Percentiles rank a stretch among this genome's conserved stretches.
Conservation (phyloP, 2,888 invertebrate genomes). For the Agonopterix arenella region DNA sequence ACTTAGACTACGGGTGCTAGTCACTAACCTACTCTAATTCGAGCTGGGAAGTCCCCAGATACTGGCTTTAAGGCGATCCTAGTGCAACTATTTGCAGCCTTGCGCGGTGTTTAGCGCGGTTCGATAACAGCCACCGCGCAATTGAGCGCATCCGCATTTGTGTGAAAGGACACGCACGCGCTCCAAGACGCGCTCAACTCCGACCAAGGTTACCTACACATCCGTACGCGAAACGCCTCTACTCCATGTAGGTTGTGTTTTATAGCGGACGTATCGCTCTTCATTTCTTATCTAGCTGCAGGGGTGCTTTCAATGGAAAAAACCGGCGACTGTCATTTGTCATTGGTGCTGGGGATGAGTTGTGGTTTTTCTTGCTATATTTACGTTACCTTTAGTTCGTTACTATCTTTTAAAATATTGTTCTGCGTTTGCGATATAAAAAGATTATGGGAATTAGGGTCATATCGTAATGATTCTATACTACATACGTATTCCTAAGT, state of each 20-base stretch:
- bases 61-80: neutral
- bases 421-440: too few species aligned
- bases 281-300: slow-evolving; percentile 2
- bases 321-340: too few species aligned
- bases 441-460: too few species aligned
- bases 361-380: too few species aligned
- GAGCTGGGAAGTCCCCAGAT: slow-evolving; percentile 10
- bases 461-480: too few species aligned
- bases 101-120: slow-evolving; percentile 69
- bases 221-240: slow-evolving; percentile 33
- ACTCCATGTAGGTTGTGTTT: slow-evolving; percentile 34
- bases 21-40: too few species aligned
- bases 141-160: slow-evolving; percentile 74
- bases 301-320: too few species aligned
- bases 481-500: too few species aligned
- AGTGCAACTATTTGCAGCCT: slow-evolving; percentile 37
- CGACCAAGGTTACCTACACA: slow-evolving; percentile 59
- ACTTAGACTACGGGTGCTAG: too few species aligned
- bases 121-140: slow-evolving; percentile 63
- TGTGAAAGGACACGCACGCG: slow-evolving; percentile 66
- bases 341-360: too few species aligned
- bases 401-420: too few species aligned
- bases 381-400: too few species aligned
- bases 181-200: slow-evolving; percentile 64
- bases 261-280: slow-evolving; percentile 25